phyloP scores from a whole-genome alignment of 2,113 vertebrate genomes.

The Bubalus kerabau region DNA sequence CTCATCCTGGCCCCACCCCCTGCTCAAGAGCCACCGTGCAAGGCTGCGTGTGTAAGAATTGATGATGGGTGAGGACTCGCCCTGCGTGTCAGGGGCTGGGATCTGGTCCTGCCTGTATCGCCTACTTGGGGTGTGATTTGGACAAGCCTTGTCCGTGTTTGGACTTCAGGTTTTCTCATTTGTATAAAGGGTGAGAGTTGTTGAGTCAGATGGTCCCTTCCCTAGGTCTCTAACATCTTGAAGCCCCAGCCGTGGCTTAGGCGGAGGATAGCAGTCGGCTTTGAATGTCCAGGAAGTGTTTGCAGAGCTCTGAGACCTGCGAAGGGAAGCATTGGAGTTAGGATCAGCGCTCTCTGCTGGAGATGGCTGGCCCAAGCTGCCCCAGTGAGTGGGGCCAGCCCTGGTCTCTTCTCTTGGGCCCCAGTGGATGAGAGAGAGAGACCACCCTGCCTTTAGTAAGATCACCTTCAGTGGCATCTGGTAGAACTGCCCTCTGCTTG shows the following conservation, averaged over 20 bases:
- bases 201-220: not conserved
- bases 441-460: not conserved
- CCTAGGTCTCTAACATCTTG: not conserved
- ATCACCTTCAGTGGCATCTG: not conserved
- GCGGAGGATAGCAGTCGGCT: not conserved
- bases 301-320: not conserved
- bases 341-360: not conserved
- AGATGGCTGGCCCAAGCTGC: not conserved
- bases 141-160: not conserved
- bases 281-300: not conserved
- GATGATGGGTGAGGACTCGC: not conserved
- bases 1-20: not conserved
- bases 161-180: not conserved
- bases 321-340: not conserved
- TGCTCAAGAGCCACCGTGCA: not conserved
- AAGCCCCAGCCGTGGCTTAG: not conserved
- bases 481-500: not conserved
- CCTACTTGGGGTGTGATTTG: not conserved
- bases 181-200: not conserved
- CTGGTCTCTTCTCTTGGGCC: not conserved
- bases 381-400: not conserved
- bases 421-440: not conserved
- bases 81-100: not conserved
- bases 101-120: not conserved
- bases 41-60: slow-evolving; percentile 3